Conservation (phyloP, 2,797 vertebrate species). For the Sebastes cheni region DNA sequence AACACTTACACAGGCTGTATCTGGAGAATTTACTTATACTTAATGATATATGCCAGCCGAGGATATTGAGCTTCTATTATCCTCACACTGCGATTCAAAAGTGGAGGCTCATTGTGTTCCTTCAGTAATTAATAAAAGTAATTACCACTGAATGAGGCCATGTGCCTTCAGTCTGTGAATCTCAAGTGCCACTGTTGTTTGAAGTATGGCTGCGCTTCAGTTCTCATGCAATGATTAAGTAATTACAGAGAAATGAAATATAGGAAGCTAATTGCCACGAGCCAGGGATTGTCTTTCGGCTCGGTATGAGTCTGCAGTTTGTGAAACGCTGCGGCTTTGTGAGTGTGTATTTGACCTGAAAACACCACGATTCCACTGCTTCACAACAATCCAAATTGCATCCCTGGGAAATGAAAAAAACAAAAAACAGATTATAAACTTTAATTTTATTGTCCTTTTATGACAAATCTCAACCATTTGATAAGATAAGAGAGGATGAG, state of each 20-base stretch:
- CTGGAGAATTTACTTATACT: background rate
- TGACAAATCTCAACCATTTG: background rate
- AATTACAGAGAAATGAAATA: conserved; percentile 9
- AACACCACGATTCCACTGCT: background rate
- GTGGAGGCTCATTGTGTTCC: conserved; percentile 12
- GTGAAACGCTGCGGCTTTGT: background rate
- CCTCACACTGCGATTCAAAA: background rate
- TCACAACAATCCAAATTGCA: background rate
- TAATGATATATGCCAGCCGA: conserved; percentile 12
- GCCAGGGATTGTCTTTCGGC: background rate
- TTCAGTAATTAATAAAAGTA: conserved; percentile 29
- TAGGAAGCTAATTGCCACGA: background rate
- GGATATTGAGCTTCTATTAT: background rate
- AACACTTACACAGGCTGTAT: background rate
- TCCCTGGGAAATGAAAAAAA: background rate
- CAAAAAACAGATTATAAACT: background rate
- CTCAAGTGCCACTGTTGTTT: conserved; percentile 13
- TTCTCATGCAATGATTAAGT: background rate
- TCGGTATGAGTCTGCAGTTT: background rate
- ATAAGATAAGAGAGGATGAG: background rate
- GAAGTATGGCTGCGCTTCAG: background rate
- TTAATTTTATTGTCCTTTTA: background rate
- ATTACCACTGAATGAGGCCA: conserved; percentile 11
- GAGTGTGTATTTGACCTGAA: background rate
- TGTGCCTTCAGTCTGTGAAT: conserved; percentile 13